Evolutionary conservation across 2,113 vertebrate genomes (phyloP).

Genomic region (Ochotona princeps): DNA sequence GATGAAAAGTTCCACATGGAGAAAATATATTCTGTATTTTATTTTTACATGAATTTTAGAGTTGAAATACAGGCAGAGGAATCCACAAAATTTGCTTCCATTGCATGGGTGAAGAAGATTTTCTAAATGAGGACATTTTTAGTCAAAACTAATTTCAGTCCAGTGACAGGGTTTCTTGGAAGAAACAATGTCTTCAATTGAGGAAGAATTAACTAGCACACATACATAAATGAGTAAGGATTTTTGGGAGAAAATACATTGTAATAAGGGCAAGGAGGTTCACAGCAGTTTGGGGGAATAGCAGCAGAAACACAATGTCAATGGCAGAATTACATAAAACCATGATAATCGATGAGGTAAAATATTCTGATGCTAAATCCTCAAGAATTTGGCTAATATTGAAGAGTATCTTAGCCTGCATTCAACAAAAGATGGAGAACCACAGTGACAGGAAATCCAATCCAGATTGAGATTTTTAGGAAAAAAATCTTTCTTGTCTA

Average conservation of each 20-base stretch:
- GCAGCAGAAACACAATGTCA: no score
- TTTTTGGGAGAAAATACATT: not conserved
- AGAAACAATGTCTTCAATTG: not conserved
- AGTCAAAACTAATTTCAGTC: not conserved
- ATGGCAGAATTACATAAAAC: no score
- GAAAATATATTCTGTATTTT: not conserved
- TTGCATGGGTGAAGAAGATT: not conserved
- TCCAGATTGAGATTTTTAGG: not conserved
- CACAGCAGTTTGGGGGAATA: no score
- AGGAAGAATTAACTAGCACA: not conserved
- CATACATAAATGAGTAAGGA: not conserved
- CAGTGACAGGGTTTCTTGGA: not conserved
- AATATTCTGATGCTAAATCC: not conserved
- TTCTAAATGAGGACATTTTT: conserved; percentile 5
- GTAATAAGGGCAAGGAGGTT: not conserved
- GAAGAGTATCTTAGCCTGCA: not conserved
- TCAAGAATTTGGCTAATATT: not conserved
- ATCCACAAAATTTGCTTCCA: not conserved
- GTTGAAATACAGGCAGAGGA: not conserved
- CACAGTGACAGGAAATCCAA: not conserved
- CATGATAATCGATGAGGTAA: not conserved
- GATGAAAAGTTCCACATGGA: not conserved
- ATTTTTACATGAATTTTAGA: not conserved
- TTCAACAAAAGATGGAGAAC: not conserved
- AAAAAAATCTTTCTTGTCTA: not conserved